A percentile compares a stretch with the other conserved stretches of the same genome.
Conservation (phyloP, 2,113 vertebrate genomes). For the Polyodon spathula region DNA sequence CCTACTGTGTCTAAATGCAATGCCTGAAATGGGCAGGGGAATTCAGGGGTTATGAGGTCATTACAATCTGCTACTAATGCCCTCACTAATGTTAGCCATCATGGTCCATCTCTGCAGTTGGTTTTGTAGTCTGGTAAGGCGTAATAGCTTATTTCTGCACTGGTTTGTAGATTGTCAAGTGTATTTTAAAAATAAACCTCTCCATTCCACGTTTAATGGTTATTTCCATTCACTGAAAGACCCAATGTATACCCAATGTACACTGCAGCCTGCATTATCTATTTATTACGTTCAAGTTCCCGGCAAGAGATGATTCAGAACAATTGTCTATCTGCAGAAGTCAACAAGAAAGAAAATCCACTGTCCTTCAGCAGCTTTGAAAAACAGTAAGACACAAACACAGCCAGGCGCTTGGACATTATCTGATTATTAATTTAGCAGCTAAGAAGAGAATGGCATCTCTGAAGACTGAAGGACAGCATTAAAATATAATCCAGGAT, state of each 20-base stretch:
- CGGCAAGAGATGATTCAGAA: constrained; percentile 1
- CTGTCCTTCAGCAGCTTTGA: not conserved
- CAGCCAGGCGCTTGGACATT: constrained; percentile 12
- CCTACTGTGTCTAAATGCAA: too few species aligned
- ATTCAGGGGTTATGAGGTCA: too few species aligned
- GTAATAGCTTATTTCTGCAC: too few species aligned
- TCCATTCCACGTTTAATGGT: too few species aligned
- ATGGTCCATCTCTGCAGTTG: too few species aligned
- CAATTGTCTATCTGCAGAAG: not conserved
- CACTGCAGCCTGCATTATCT: not conserved
- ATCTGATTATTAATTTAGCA: constrained; percentile 42
- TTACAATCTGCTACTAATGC: too few species aligned
- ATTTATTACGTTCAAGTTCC: not conserved
- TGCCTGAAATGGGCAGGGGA: too few species aligned
- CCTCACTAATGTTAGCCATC: too few species aligned
- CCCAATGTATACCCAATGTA: not conserved
- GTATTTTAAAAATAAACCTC: too few species aligned
- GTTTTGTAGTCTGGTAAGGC: too few species aligned
- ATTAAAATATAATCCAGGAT: constrained; percentile 27
- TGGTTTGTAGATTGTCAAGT: too few species aligned
- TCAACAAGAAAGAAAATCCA: not conserved
- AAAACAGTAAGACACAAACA: constrained; percentile 18
- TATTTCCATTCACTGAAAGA: not conserved
- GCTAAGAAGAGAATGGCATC: constrained; percentile 30
- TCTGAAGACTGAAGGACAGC: constrained; percentile 15